Evolutionary conservation across 2,888 invertebrate genomes (phyloP).

Genomic region (Cryptocheilus praepositus): DNA sequence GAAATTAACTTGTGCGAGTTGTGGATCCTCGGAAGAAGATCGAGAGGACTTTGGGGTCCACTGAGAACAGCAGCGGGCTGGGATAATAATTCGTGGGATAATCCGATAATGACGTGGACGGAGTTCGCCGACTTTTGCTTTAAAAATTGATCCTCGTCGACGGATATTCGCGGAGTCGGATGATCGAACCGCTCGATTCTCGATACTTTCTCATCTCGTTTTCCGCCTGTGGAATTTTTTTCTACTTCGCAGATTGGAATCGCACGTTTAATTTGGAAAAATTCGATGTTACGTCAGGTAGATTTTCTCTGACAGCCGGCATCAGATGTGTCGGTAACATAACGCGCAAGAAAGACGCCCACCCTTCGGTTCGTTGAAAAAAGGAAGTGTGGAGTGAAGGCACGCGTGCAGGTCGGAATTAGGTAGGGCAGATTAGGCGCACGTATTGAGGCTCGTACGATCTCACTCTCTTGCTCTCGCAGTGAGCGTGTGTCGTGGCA

Average conservation of each 20-base stretch:
- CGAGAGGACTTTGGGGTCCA: not conserved
- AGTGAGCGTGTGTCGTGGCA: slow-evolving; percentile 19
- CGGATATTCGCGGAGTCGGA: not conserved
- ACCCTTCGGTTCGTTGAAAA: no score
- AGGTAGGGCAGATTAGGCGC: slow-evolving; percentile 8
- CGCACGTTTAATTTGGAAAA: no score
- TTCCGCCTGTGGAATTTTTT: not conserved
- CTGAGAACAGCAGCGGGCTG: slow-evolving; percentile 13
- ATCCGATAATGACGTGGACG: slow-evolving; percentile 33
- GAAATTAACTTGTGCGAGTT: no score
- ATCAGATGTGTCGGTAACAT: no score
- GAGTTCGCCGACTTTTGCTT: slow-evolving; percentile 2
- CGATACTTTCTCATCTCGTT: not conserved
- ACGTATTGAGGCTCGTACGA: slow-evolving; percentile 41
- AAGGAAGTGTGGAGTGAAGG: not conserved
- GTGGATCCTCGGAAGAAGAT: not conserved
- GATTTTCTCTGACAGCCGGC: no score
- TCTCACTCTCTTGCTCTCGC: slow-evolving; percentile 6
- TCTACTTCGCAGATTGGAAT: no score
- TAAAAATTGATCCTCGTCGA: not conserved
- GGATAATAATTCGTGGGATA: slow-evolving; percentile 37
- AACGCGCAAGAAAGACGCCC: no score
- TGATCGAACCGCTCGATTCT: not conserved
- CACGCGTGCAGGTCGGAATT: slow-evolving; percentile 5
- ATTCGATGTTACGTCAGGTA: no score